These are phyloP conservation scores for Hylaeus volcanicus DNA, from an alignment of 1,140 invertebrate species.

Conservation along the genomic window DNA sequence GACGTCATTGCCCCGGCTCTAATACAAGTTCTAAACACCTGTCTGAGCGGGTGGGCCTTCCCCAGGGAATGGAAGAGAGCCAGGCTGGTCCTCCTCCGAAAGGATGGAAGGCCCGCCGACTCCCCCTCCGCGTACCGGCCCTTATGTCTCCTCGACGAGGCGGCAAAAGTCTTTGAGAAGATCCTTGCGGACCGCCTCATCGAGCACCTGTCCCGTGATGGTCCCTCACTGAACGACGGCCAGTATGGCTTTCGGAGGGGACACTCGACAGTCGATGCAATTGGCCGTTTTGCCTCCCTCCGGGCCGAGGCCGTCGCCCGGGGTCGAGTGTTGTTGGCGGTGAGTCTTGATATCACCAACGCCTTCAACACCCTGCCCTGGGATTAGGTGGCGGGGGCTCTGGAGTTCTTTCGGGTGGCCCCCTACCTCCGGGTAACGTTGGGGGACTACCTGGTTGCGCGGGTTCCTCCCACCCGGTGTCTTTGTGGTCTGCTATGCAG, in stretches of 20 bases:
- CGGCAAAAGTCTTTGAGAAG: neutral
- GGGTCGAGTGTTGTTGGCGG: neutral
- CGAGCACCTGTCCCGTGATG: neutral
- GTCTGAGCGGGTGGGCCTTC: neutral
- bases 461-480: too few relatives aligned
- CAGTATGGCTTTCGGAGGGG: neutral
- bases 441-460: neutral
- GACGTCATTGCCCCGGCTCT: too few relatives aligned
- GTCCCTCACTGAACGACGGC: neutral
- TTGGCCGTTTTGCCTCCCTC: neutral
- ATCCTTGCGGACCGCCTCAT: neutral
- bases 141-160: neutral
- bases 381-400: neutral
- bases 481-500: too few relatives aligned
- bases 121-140: neutral
- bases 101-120: neutral
- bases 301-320: neutral
- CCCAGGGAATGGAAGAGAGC: neutral
- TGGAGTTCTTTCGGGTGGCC: neutral
- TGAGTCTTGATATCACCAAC: neutral
- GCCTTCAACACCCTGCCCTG: constrained; percentile 5
- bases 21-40: too few relatives aligned
- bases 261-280: neutral
- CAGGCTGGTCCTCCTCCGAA: neutral
- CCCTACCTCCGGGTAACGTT: neutral